Evolutionary conservation across 2,113 vertebrate genomes (phyloP).

Genomic region (Coryphaenoides rupestris): DNA sequence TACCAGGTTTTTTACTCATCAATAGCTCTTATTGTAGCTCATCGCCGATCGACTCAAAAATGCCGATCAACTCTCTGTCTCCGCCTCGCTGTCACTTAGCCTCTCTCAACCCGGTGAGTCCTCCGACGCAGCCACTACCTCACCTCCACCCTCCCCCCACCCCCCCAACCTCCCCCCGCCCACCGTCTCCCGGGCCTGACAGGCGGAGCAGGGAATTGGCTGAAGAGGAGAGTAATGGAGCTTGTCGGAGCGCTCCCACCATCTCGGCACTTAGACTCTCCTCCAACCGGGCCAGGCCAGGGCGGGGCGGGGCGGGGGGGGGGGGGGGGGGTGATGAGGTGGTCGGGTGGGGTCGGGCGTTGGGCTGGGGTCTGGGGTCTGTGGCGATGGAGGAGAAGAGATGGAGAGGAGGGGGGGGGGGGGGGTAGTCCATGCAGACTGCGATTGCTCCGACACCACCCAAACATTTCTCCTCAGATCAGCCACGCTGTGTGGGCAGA

Average conservation of each 20-base stretch:
- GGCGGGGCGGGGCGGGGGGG: background rate
- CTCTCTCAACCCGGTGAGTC: background rate
- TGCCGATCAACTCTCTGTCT: background rate
- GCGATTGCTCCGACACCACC: constrained; percentile 53
- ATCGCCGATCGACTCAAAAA: constrained; percentile 1
- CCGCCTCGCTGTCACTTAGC: constrained; percentile 19
- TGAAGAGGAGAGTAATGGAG: constrained; percentile 67
- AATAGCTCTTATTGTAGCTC: no score
- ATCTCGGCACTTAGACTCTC: constrained; percentile 74
- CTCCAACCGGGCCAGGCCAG: constrained; percentile 34
- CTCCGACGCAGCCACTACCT: background rate
- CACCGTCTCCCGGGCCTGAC: constrained; percentile 56
- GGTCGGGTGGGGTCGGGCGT: background rate
- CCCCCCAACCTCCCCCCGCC: constrained; percentile 4
- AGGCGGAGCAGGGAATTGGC: constrained; percentile 54
- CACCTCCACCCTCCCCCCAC: constrained; percentile 21
- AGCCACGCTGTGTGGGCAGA: constrained; percentile 58
- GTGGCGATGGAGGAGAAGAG: background rate
- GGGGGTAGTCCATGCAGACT: constrained; percentile 49
- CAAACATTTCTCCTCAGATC: constrained; percentile 76
- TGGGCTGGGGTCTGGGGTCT: constrained; percentile 9
- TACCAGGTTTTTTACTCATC: constrained; percentile 8
- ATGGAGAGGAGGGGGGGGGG: background rate
- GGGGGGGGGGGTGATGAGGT: constrained; percentile 6
- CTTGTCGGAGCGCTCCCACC: constrained; percentile 64